Percentiles rank a stretch among this genome's conserved stretches.
Conservation (phyloP, 2,113 vertebrate genomes). For the Numenius arquata region DNA sequence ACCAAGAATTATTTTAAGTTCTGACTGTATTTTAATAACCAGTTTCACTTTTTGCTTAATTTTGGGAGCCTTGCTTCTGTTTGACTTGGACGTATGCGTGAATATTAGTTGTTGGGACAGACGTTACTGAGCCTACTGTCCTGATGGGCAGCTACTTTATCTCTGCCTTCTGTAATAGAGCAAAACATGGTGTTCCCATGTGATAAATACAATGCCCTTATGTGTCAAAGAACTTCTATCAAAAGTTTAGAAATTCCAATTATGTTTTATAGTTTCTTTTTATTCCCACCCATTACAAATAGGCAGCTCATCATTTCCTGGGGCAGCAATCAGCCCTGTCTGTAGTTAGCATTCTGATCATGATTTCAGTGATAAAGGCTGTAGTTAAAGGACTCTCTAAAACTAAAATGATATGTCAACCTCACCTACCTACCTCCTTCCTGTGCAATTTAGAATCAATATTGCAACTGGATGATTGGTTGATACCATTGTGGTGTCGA, state of each 20-base stretch:
- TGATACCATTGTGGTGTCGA: not conserved
- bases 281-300: not conserved
- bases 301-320: not conserved
- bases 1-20: not conserved
- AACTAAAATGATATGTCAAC: not conserved
- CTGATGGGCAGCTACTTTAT: not conserved
- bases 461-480: not conserved
- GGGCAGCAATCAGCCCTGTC: not conserved
- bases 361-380: not conserved
- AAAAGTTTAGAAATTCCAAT: not conserved
- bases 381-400: not conserved
- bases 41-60: not conserved
- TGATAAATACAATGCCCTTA: not conserved
- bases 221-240: not conserved
- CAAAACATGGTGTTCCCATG: not conserved
- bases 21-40: not conserved
- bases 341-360: not conserved
- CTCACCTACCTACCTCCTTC: not conserved
- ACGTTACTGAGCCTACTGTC: not conserved
- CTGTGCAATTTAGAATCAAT: not conserved
- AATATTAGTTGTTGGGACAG: not conserved
- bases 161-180: not conserved
- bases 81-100: not conserved
- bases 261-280: not conserved
- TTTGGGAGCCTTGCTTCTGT: not conserved